Percentiles rank a stretch among this genome's conserved stretches.
These are phyloP conservation scores for Nudaria mundana DNA, from an alignment of 2,888 invertebrate species.

Conservation along the genomic window DNA sequence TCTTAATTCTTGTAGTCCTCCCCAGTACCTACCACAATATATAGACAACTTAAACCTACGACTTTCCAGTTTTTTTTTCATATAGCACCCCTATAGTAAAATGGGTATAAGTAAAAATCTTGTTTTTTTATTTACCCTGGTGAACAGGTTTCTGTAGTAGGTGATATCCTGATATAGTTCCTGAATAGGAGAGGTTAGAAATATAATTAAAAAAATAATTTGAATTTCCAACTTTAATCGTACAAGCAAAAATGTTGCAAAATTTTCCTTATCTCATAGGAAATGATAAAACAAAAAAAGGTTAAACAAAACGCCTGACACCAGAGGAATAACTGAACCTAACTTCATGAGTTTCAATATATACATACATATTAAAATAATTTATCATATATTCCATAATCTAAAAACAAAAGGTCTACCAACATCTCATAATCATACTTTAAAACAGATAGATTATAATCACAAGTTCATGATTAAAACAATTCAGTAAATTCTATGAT, in stretches of 20 bases:
- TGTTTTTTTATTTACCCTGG: too few relatives aligned
- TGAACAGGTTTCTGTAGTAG: too few relatives aligned
- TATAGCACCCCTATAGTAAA: too few relatives aligned
- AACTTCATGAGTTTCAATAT: constrained; percentile 30
- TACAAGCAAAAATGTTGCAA: constrained; percentile 66
- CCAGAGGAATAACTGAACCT: constrained; percentile 25
- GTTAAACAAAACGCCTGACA: constrained; percentile 35
- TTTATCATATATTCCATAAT: constrained; percentile 48
- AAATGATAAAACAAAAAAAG: constrained; percentile 40
- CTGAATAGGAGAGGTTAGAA: too few relatives aligned
- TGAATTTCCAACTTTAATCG: constrained; percentile 51
- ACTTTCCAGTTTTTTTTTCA: too few relatives aligned
- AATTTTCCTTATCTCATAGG: constrained; percentile 42
- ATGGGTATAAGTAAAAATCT: too few relatives aligned
- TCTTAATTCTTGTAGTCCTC: too few relatives aligned
- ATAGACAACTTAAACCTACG: too few relatives aligned
- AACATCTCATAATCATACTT: constrained; percentile 67
- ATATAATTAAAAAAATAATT: constrained; percentile 22
- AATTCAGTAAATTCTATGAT: constrained; percentile 44
- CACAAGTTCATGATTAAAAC: constrained; percentile 78
- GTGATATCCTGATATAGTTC: too few relatives aligned
- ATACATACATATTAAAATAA: constrained; percentile 40
- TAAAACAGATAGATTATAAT: constrained; percentile 67
- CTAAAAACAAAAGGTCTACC: constrained; percentile 45
- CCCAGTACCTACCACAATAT: too few relatives aligned